A percentile compares a stretch with the other conserved stretches of the same genome.
These are phyloP conservation scores for Chrosomus eos DNA, from an alignment of 2,797 vertebrate genomes.

Conservation along the genomic window DNA sequence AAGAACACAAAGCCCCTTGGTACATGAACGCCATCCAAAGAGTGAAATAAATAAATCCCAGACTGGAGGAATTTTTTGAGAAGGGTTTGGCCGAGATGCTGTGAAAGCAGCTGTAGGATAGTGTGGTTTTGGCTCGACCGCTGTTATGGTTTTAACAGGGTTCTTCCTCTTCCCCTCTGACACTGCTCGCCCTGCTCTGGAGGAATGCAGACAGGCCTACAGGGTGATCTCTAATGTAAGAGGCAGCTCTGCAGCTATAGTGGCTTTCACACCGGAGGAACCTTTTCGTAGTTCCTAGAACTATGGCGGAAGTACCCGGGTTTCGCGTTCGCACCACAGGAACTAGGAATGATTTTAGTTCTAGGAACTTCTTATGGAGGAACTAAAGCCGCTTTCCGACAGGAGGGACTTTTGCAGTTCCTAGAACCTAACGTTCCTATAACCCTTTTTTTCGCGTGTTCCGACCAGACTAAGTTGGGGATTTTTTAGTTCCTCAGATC, in stretches of 20 bases:
- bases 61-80: constrained; percentile 43
- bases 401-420: too few species aligned
- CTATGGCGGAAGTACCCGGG: too few species aligned
- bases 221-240: constrained; percentile 49
- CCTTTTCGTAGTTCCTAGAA: too few species aligned
- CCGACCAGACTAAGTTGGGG: too few species aligned
- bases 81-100: constrained; percentile 30
- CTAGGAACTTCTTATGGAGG: too few species aligned
- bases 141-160: constrained; percentile 59
- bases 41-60: constrained; percentile 54
- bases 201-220: constrained; percentile 58
- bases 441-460: too few species aligned
- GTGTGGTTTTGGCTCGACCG: constrained; percentile 58
- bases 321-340: too few species aligned
- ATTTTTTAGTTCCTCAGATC: too few species aligned
- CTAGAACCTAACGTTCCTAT: too few species aligned
- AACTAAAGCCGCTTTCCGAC: too few species aligned
- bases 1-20: constrained; percentile 47
- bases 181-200: constrained; percentile 13
- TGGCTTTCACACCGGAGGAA: too few species aligned
- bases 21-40: constrained; percentile 35
- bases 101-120: constrained; percentile 61
- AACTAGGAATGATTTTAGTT: too few species aligned
- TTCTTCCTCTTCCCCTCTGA: constrained; percentile 25
- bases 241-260: neutral